Conservation (phyloP, 2,797 vertebrate genomes). For the Esox masquinongy region DNA sequence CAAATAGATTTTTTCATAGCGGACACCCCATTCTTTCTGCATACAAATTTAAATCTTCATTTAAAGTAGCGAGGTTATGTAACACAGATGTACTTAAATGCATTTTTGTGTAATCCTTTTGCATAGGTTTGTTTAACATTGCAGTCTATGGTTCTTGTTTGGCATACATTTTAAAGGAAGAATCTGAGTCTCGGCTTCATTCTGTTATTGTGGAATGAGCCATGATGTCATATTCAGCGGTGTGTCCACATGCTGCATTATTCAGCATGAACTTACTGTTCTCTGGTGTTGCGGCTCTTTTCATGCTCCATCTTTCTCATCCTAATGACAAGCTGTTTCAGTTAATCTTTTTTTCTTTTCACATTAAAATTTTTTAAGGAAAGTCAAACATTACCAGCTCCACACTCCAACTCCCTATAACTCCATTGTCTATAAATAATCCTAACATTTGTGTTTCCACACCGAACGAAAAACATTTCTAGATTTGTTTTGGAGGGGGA, state of each 20-base stretch:
- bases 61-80: too few species aligned
- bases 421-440: background rate
- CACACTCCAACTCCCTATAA: background rate
- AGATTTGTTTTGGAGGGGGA: too few species aligned
- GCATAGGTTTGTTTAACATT: too few species aligned
- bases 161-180: too few species aligned
- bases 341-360: background rate
- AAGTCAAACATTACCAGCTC: background rate
- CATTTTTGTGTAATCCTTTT: too few species aligned
- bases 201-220: background rate
- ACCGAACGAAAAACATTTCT: too few species aligned
- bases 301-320: background rate
- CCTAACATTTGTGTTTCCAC: background rate
- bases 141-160: too few species aligned
- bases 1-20: too few species aligned
- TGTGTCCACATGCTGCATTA: conserved; percentile 39
- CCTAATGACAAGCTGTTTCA: background rate
- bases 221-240: conserved; percentile 26
- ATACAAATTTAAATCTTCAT: too few species aligned
- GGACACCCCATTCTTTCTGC: too few species aligned
- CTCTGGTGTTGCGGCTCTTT: background rate
- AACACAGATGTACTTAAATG: too few species aligned
- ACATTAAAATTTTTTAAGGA: background rate
- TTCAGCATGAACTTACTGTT: conserved; percentile 30
- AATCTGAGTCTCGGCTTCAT: background rate